A percentile compares a stretch with the other conserved stretches of the same genome.
phyloP scores from a whole-genome alignment of 2,888 invertebrate species.

The Galeopsomyia nigrocyanea region DNA sequence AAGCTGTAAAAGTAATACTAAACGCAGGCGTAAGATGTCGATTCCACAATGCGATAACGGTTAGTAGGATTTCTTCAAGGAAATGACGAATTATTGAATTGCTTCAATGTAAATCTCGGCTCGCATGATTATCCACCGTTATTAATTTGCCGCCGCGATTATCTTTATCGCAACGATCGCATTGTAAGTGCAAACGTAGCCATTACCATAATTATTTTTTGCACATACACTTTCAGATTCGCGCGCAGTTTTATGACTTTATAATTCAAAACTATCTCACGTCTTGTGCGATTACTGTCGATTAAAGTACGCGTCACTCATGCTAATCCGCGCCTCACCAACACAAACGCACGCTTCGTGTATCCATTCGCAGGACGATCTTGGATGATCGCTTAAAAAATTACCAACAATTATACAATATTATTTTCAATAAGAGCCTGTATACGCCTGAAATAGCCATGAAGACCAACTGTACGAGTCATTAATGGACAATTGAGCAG shows the following conservation, averaged over 20 bases:
- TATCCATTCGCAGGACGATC: conserved; percentile 6
- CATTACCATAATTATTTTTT: conserved; percentile 5
- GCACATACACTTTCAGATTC: too few relatives aligned
- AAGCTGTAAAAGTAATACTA: too few relatives aligned
- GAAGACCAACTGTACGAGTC: conserved; percentile 9
- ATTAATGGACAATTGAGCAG: conserved; percentile 18
- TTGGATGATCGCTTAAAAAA: conserved; percentile 28
- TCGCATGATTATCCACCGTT: conserved; percentile 29
- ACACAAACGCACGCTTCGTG: background rate
- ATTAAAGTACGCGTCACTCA: conserved; percentile 16
- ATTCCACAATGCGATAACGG: too few relatives aligned
- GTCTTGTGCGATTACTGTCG: conserved; percentile 34
- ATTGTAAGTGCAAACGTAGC: conserved; percentile 17
- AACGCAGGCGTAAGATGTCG: too few relatives aligned
- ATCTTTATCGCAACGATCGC: conserved; percentile 33
- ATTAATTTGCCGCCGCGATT: conserved; percentile 39
- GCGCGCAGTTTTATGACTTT: background rate
- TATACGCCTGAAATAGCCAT: background rate
- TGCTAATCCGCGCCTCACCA: background rate
- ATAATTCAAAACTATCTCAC: conserved; percentile 28
- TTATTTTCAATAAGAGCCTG: conserved; percentile 2
- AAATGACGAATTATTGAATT: conserved; percentile 32
- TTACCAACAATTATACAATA: conserved; percentile 31
- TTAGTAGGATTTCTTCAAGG: background rate
- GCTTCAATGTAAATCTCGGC: conserved; percentile 7